These are phyloP conservation scores for Polylopha cassiicola DNA, from an alignment of 2,888 invertebrate genomes.

Conservation along the genomic window DNA sequence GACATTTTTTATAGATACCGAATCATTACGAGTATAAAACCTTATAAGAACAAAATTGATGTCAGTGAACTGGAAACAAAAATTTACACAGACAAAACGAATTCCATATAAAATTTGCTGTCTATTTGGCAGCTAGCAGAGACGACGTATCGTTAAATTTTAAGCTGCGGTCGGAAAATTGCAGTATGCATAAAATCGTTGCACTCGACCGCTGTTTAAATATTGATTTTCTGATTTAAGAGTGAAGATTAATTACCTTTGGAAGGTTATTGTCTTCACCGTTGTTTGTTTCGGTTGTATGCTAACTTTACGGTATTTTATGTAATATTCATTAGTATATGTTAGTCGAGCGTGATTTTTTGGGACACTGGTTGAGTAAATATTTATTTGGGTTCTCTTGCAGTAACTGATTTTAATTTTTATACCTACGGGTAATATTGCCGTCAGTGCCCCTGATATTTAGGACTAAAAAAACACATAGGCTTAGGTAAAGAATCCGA, in stretches of 20 bases:
- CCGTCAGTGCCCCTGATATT: too few relatives aligned
- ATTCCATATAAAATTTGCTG: too few relatives aligned
- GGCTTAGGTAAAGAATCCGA: too few relatives aligned
- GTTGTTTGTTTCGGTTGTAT: constrained; percentile 12
- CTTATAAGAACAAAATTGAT: constrained; percentile 28
- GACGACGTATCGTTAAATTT: constrained; percentile 2
- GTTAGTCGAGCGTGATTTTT: too few relatives aligned
- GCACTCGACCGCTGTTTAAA: constrained; percentile 29
- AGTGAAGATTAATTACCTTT: constrained; percentile 45
- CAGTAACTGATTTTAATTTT: too few relatives aligned
- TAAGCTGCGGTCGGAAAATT: constrained; percentile 24
- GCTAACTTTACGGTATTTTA: constrained; percentile 11
- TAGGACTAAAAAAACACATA: too few relatives aligned
- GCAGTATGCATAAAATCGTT: constrained; percentile 25
- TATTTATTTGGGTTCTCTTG: too few relatives aligned
- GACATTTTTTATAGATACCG: constrained; percentile 40
- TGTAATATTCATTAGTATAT: too few relatives aligned
- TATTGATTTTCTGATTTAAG: constrained; percentile 50
- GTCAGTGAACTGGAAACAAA: constrained; percentile 22
- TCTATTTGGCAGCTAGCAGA: not conserved
- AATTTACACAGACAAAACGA: constrained; percentile 20
- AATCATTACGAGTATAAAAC: constrained; percentile 36
- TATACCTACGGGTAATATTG: too few relatives aligned
- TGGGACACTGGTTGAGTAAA: too few relatives aligned
- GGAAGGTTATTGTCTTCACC: constrained; percentile 42